These are phyloP conservation scores for Tamandua tetradactyla DNA, from an alignment of 2,797 vertebrate genomes.

Conservation along the genomic window DNA sequence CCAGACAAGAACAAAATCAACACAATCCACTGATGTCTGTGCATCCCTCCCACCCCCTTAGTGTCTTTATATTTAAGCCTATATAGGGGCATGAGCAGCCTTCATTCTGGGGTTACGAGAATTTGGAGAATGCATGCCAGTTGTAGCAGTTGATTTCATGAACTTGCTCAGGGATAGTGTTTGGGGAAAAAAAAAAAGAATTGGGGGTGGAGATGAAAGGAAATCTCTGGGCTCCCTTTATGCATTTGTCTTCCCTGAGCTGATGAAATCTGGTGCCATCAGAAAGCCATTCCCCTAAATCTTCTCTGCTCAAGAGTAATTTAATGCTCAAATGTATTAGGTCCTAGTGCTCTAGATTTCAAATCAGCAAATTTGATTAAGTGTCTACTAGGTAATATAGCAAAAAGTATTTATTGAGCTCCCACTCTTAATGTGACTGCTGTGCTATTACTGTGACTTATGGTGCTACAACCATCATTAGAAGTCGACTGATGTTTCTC, in stretches of 20 bases:
- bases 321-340: background rate
- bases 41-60: background rate
- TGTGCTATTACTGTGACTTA: background rate
- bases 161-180: background rate
- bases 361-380: background rate
- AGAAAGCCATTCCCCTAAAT: background rate
- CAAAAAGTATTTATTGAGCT: slow-evolving; percentile 14
- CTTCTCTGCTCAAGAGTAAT: background rate
- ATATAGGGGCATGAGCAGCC: fast-evolving
- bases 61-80: background rate
- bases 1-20: background rate
- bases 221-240: background rate
- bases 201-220: background rate
- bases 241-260: background rate
- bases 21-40: background rate
- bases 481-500: background rate
- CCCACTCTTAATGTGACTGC: background rate
- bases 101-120: background rate
- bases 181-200: background rate
- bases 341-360: background rate
- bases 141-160: background rate
- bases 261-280: background rate
- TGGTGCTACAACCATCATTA: background rate
- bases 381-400: background rate
- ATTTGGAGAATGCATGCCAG: background rate